Conservation (phyloP, 2,113 vertebrate genomes). For the Nettapus auritus region DNA sequence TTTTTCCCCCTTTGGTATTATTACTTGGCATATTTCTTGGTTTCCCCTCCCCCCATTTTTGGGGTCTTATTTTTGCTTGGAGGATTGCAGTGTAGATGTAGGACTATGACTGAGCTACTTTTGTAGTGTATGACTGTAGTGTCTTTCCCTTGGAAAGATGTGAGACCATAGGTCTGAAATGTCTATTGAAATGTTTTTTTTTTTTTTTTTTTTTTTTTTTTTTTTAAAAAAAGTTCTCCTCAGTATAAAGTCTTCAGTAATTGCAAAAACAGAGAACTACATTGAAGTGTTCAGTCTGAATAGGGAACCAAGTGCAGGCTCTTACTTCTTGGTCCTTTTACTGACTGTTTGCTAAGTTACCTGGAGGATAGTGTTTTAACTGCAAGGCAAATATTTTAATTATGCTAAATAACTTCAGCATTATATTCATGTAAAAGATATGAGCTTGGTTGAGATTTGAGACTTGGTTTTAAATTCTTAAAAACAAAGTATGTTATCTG, state of each 20-base stretch:
- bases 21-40: background rate
- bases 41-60: background rate
- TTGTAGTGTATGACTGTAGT: accelerated
- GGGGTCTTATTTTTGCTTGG: background rate
- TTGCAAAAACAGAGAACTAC: background rate
- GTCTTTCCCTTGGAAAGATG: background rate
- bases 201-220: too few species aligned
- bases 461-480: background rate
- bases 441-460: background rate
- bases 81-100: background rate
- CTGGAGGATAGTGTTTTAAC: accelerated
- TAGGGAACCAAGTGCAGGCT: background rate
- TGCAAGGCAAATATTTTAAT: background rate
- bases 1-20: background rate
- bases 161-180: background rate
- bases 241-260: background rate
- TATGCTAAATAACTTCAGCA: background rate
- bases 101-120: background rate
- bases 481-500: background rate
- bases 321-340: background rate
- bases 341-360: background rate
- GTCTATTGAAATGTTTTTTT: background rate
- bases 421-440: background rate
- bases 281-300: background rate
- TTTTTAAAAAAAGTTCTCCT: background rate